Percentiles rank a stretch among this genome's conserved stretches.
phyloP scores from a whole-genome alignment of 2,888 invertebrate species.

The Catocala sponsa region DNA sequence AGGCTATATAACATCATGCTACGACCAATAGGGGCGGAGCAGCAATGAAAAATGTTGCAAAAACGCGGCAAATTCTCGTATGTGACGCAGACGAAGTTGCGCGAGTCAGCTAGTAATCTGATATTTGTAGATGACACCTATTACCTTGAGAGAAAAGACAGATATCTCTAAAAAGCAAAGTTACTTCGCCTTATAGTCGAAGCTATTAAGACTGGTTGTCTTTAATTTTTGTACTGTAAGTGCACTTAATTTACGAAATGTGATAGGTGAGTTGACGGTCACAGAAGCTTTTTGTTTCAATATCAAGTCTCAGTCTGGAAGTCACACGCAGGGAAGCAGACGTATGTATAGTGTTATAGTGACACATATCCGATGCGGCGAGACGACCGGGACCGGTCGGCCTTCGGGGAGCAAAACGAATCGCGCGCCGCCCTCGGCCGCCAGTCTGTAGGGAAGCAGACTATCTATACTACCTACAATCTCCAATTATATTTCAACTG shows the following conservation, averaged over 20 bases:
- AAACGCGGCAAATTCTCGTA: no score
- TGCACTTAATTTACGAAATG: slow-evolving; percentile 21
- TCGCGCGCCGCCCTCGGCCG: slow-evolving; percentile 58
- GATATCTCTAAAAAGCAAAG: no score
- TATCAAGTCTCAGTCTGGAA: slow-evolving; percentile 58
- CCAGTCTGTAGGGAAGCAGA: slow-evolving; percentile 51
- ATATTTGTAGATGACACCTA: no score
- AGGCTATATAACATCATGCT: no score
- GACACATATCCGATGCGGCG: slow-evolving; percentile 82
- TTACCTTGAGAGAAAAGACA: no score
- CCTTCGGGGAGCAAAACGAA: slow-evolving; percentile 83
- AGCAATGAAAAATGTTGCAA: no score
- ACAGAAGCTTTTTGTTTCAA: slow-evolving; percentile 44
- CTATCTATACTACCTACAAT: slow-evolving; percentile 49
- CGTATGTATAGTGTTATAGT: slow-evolving; percentile 79
- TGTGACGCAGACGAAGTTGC: no score
- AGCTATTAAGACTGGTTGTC: no score
- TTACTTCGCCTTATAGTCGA: no score
- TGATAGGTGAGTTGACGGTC: slow-evolving; percentile 38
- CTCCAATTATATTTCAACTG: slow-evolving; percentile 35
- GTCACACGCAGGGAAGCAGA: slow-evolving; percentile 66
- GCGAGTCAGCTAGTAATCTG: no score
- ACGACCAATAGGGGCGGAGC: no score
- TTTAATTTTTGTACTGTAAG: no score
- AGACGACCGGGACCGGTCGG: slow-evolving; percentile 76